Conservation (phyloP, 30 jellyfish, hydroid and myxozoan species). For the Pelagia noctiluca region DNA sequence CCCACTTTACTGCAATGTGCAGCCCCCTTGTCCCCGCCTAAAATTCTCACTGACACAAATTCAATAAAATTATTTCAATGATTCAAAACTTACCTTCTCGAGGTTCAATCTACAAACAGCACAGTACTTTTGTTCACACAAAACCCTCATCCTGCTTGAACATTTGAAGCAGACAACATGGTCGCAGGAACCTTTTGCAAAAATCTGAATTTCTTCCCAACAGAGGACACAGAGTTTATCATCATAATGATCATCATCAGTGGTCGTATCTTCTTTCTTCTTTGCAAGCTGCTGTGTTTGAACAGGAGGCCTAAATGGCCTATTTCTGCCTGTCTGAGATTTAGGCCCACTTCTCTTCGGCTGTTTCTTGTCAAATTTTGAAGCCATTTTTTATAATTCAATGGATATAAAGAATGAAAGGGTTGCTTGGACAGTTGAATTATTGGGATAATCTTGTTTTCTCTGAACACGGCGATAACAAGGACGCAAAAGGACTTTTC, state of each 20-base stretch:
- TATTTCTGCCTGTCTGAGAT: slow-evolving; percentile 3
- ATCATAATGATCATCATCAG: slow-evolving; percentile 33
- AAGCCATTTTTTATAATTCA: slow-evolving; percentile 41
- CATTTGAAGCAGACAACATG: slow-evolving; percentile 91
- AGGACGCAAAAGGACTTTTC: too few species aligned
- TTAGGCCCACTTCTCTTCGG: slow-evolving; percentile 23
- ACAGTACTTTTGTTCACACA: slow-evolving; percentile 79
- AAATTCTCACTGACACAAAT: background rate
- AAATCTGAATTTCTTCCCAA: slow-evolving; percentile 64
- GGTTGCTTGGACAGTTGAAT: too few species aligned
- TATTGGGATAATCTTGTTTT: too few species aligned
- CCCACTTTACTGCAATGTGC: too few species aligned
- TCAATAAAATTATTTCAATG: background rate
- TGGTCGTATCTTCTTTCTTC: background rate
- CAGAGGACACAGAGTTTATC: slow-evolving; percentile 79
- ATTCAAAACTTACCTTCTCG: slow-evolving; percentile 63
- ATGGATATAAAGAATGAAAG: too few species aligned
- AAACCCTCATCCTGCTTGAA: slow-evolving; percentile 91
- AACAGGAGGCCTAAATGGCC: too few species aligned
- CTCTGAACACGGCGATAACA: too few species aligned
- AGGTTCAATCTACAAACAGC: slow-evolving; percentile 85
- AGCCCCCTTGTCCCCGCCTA: too few species aligned
- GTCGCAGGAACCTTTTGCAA: slow-evolving; percentile 90
- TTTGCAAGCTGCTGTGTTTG: slow-evolving; percentile 1
- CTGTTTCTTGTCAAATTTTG: slow-evolving; percentile 17